These are phyloP conservation scores for Glossosoma conforme DNA, from an alignment of 1,140 invertebrate genomes.

Conservation along the genomic window DNA sequence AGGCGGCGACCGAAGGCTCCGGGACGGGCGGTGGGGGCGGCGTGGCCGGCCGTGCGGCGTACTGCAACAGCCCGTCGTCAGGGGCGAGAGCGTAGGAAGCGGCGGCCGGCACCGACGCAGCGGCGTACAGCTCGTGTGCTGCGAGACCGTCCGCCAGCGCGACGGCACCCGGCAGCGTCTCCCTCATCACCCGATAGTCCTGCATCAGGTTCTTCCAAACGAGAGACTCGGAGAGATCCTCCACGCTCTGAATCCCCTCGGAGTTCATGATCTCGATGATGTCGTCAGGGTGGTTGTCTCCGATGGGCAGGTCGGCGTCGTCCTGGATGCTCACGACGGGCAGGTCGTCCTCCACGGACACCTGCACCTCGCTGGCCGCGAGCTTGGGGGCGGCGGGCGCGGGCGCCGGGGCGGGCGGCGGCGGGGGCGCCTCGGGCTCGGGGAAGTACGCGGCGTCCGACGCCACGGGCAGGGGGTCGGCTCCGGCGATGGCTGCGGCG, in stretches of 20 bases:
- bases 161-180: slow-evolving; percentile 40
- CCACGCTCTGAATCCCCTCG: slow-evolving; percentile 45
- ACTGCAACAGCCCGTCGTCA: slow-evolving; percentile 40
- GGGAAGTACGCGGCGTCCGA: slow-evolving; percentile 32
- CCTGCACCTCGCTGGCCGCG: slow-evolving; percentile 40
- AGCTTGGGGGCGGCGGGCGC: slow-evolving; percentile 35
- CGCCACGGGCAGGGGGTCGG: slow-evolving; percentile 38
- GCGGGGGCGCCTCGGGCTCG: slow-evolving; percentile 43
- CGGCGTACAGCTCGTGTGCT: slow-evolving; percentile 38
- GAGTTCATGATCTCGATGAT: slow-evolving; percentile 49
- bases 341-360: slow-evolving; percentile 43
- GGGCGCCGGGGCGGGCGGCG: slow-evolving; percentile 37
- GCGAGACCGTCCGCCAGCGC: slow-evolving; percentile 38
- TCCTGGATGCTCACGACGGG: slow-evolving; percentile 49
- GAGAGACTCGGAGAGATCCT: slow-evolving; percentile 41
- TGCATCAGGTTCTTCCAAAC: slow-evolving; percentile 49
- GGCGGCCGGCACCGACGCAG: slow-evolving; percentile 30
- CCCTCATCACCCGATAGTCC: slow-evolving; percentile 44
- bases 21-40: slow-evolving; percentile 32
- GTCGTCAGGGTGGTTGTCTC: slow-evolving; percentile 45
- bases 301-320: slow-evolving; percentile 41
- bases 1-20: slow-evolving; percentile 36
- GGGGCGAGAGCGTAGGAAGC: slow-evolving; percentile 37
- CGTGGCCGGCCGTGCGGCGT: slow-evolving; percentile 36
- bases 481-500: slow-evolving; percentile 34